Evolutionary conservation across 2,113 vertebrate species (phyloP).

Genomic region (Turnix velox): DNA sequence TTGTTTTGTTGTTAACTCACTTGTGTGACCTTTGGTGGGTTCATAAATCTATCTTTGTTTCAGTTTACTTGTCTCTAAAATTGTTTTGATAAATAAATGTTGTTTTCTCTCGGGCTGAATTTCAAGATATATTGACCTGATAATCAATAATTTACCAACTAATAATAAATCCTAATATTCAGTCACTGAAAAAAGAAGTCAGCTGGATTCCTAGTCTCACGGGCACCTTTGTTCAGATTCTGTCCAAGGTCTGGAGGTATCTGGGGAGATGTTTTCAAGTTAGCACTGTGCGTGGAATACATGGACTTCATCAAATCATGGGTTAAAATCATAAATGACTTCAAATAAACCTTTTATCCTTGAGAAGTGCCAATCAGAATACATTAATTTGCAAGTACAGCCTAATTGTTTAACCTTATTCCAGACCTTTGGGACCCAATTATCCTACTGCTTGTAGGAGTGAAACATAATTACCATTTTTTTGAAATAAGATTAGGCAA

Average conservation of each 20-base stretch:
- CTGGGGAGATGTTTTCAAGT: not conserved
- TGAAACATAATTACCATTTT: constrained; percentile 8
- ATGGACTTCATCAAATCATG: not conserved
- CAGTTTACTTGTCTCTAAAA: constrained; percentile 6
- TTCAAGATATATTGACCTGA: constrained; percentile 13
- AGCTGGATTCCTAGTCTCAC: not conserved
- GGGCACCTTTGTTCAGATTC: not conserved
- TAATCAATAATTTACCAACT: constrained; percentile 21
- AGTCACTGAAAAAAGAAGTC: not conserved
- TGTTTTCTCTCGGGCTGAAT: constrained; percentile 15
- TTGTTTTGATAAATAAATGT: not conserved
- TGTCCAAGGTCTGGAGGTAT: not conserved
- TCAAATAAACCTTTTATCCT: constrained; percentile 47
- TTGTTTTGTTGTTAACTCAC: not conserved
- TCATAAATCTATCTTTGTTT: constrained; percentile 32
- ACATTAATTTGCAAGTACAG: constrained; percentile 10
- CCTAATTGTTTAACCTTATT: constrained; percentile 51
- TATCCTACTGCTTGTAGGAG: constrained; percentile 8
- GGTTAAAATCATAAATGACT: constrained; percentile 2
- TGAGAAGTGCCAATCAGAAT: constrained; percentile 43
- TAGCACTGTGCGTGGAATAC: not conserved
- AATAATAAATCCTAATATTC: constrained; percentile 30
- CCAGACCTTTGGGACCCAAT: constrained; percentile 48
- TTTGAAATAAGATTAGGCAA: not conserved
- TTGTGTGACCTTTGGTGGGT: constrained; percentile 5